These are phyloP conservation scores for Spodoptera exigua DNA, from an alignment of 2,888 invertebrate genomes.

Conservation along the genomic window DNA sequence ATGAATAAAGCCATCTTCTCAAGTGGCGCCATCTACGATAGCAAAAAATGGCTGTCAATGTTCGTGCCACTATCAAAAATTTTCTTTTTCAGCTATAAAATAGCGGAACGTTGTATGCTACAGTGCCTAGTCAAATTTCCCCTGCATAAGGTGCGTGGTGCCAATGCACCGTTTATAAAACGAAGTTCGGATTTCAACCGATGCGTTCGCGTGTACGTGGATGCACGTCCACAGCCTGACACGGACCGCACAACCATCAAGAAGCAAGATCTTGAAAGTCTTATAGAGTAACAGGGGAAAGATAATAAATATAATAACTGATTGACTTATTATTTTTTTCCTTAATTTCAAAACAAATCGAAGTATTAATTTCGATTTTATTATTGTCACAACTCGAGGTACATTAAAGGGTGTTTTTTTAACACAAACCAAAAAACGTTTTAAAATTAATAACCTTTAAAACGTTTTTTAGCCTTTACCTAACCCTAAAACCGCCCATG, in stretches of 20 bases:
- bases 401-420: too few relatives aligned
- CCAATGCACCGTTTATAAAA: slow-evolving; percentile 73
- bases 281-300: slow-evolving; percentile 65
- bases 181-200: slow-evolving; percentile 70
- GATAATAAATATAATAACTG: not conserved
- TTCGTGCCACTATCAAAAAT: not conserved
- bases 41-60: too few relatives aligned
- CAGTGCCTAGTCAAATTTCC: slow-evolving; percentile 78
- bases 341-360: too few relatives aligned
- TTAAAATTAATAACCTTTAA: too few relatives aligned
- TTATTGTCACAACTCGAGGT: too few relatives aligned
- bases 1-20: too few relatives aligned
- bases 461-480: too few relatives aligned
- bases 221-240: slow-evolving; percentile 55
- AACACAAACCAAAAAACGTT: too few relatives aligned
- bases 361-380: too few relatives aligned
- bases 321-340: slow-evolving; percentile 6
- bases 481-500: too few relatives aligned
- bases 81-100: slow-evolving; percentile 74
- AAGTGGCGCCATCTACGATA: too few relatives aligned
- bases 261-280: slow-evolving; percentile 55
- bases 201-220: slow-evolving; percentile 76
- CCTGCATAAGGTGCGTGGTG: slow-evolving; percentile 75
- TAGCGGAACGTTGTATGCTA: slow-evolving; percentile 82
- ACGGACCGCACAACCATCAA: slow-evolving; percentile 32